These are phyloP conservation scores for Rhagonycha lutea DNA, from an alignment of 2,888 invertebrate species.

Conservation along the genomic window DNA sequence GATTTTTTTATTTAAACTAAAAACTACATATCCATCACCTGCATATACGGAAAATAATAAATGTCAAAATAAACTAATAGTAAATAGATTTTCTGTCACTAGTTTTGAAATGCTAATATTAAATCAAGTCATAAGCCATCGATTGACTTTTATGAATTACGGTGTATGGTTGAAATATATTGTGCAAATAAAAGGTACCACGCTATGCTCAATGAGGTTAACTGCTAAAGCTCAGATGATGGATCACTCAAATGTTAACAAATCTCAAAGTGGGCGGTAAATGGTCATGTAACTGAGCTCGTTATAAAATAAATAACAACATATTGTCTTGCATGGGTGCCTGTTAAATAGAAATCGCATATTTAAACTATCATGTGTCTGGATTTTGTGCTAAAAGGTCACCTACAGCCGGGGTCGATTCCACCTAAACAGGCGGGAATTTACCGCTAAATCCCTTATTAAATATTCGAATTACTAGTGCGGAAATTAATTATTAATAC, in stretches of 20 bases:
- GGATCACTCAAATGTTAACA: neutral
- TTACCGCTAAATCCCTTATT: neutral
- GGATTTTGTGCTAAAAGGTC: neutral
- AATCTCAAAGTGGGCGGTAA: conserved; percentile 33
- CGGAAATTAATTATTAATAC: neutral
- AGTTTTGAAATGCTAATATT: neutral
- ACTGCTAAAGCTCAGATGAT: neutral
- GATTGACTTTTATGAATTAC: neutral
- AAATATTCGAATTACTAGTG: neutral
- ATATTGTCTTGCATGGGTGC: conserved; percentile 6
- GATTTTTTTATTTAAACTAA: neutral
- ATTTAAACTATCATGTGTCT: neutral
- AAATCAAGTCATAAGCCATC: neutral
- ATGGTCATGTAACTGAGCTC: conserved; percentile 31
- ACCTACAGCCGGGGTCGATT: neutral
- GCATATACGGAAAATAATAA: neutral
- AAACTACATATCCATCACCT: neutral
- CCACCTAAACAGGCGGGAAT: neutral
- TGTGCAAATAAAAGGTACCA: neutral
- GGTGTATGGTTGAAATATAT: neutral
- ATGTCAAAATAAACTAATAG: neutral
- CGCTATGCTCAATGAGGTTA: neutral
- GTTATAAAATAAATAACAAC: conserved; percentile 25
- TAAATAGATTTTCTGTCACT: neutral
- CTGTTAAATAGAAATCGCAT: neutral